These are phyloP conservation scores for Poecilia gillii DNA, from an alignment of 2,797 vertebrate genomes.

Conservation along the genomic window DNA sequence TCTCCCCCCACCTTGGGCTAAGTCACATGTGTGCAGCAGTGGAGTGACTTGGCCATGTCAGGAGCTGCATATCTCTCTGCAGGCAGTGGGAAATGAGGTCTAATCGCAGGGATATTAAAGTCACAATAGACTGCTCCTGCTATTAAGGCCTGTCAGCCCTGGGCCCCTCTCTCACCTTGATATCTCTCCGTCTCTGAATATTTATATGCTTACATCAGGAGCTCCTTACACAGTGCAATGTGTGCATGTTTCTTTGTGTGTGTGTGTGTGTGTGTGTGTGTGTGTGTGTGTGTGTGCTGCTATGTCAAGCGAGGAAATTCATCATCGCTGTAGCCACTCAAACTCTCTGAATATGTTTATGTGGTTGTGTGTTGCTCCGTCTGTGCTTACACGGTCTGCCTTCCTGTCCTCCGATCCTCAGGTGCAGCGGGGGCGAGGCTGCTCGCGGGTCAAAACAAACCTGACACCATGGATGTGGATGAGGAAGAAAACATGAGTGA, in stretches of 20 bases:
- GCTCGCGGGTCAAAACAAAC: constrained; percentile 82
- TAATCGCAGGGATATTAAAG: constrained; percentile 84
- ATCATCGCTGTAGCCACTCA: constrained; percentile 29
- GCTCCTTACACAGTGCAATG: constrained; percentile 61
- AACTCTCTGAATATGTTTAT: constrained; percentile 39
- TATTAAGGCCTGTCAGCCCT: constrained; percentile 80
- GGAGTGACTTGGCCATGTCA: constrained; percentile 75
- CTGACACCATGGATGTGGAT: constrained; percentile 89
- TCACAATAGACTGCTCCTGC: constrained; percentile 82
- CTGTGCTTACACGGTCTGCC: constrained; percentile 25
- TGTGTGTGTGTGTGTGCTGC: constrained; percentile 12
- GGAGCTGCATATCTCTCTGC: constrained; percentile 72
- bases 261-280: constrained; percentile 9
- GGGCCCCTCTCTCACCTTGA: constrained; percentile 76
- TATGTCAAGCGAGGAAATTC: constrained; percentile 34
- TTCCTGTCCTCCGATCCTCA: constrained; percentile 71
- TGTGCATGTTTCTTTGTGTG: constrained; percentile 33
- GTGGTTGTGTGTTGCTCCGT: constrained; percentile 20
- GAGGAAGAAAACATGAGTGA: constrained; percentile 99
- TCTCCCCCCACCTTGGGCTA: constrained; percentile 58
- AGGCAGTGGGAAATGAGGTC: constrained; percentile 77
- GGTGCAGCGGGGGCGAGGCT: constrained; percentile 81
- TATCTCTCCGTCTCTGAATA: constrained; percentile 79
- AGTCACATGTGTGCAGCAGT: constrained; percentile 26
- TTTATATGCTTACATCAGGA: constrained; percentile 73